These are phyloP conservation scores for Acanthosepion lycidas DNA, from an alignment of 2,888 invertebrate genomes.

Conservation along the genomic window DNA sequence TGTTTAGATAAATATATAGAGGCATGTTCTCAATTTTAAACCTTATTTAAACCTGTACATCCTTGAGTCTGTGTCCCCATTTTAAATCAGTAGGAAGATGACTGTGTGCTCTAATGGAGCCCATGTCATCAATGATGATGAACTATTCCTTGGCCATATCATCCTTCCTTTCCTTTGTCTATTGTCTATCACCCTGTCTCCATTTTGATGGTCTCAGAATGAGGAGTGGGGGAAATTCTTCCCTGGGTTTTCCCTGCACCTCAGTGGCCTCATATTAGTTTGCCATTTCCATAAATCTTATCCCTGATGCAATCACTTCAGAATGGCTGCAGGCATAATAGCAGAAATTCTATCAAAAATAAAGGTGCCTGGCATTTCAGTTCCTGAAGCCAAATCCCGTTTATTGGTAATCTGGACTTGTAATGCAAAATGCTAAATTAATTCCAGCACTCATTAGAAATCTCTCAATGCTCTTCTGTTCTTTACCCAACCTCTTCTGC, in stretches of 20 bases:
- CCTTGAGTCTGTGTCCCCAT: neutral
- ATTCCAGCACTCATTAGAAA: conserved; percentile 33
- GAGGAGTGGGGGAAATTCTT: neutral
- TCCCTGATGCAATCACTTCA: conserved; percentile 33
- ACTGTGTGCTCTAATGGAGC: too few relatives aligned
- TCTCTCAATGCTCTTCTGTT: neutral
- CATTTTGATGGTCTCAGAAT: neutral
- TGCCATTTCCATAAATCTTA: conserved; percentile 33
- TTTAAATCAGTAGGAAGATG: neutral
- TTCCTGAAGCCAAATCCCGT: neutral
- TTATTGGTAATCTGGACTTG: conserved; percentile 33
- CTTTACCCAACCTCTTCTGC: neutral
- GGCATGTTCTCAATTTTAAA: neutral
- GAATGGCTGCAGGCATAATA: conserved; percentile 21
- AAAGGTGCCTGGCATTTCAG: neutral
- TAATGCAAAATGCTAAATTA: conserved; percentile 11
- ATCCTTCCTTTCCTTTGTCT: neutral
- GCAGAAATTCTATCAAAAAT: conserved; percentile 33
- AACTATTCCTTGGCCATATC: neutral
- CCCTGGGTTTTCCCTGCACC: neutral
- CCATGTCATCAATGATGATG: neutral
- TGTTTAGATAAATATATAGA: too few relatives aligned
- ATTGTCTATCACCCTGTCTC: neutral
- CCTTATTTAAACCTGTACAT: conserved; percentile 5
- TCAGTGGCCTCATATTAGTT: neutral